Conservation (phyloP, 2,113 vertebrate species). For the Turnix velox region DNA sequence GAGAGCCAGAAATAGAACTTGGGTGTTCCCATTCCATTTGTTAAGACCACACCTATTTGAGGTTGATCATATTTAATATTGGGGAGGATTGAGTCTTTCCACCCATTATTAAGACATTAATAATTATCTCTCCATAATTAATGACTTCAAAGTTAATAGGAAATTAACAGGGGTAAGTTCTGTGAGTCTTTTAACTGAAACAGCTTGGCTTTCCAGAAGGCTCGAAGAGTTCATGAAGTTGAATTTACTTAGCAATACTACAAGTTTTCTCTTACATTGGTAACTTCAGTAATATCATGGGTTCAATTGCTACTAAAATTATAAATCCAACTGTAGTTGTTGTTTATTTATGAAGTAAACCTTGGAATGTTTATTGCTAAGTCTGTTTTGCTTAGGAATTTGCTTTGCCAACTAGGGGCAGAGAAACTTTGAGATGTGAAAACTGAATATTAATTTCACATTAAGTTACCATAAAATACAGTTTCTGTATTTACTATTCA, state of each 20-base stretch:
- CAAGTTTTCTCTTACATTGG: neutral
- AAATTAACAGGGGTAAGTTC: neutral
- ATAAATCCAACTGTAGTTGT: neutral
- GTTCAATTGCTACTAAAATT: neutral
- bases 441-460: slow-evolving; percentile 38
- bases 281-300: neutral
- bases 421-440: slow-evolving; percentile 16
- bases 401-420: slow-evolving; percentile 15
- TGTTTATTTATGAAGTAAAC: slow-evolving; percentile 25
- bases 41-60: slow-evolving; percentile 57
- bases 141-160: slow-evolving; percentile 16
- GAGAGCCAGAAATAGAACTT: slow-evolving; percentile 60
- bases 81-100: slow-evolving; percentile 12
- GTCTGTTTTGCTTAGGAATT: slow-evolving; percentile 22
- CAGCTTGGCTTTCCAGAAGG: neutral
- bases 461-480: slow-evolving; percentile 35
- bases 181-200: neutral
- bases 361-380: neutral
- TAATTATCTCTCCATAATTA: slow-evolving; percentile 35
- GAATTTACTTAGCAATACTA: too few relatives aligned
- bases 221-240: neutral
- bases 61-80: slow-evolving; percentile 17
- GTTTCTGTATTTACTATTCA: slow-evolving; percentile 64
- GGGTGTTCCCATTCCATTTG: slow-evolving; percentile 59
- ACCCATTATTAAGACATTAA: slow-evolving; percentile 40